phyloP scores from a whole-genome alignment of 2,113 vertebrate genomes.

The Ellobius talpinus region DNA sequence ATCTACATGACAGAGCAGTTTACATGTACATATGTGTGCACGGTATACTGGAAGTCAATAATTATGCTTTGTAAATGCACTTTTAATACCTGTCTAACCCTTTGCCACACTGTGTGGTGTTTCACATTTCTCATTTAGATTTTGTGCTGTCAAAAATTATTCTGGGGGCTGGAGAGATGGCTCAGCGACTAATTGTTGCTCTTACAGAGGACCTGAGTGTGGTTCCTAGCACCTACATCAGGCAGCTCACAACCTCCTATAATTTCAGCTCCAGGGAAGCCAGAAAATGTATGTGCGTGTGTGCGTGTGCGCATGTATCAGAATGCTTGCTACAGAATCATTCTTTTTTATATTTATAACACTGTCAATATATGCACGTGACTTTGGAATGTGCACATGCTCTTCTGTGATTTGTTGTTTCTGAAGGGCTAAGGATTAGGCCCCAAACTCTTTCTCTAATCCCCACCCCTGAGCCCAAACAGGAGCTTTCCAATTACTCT shows the following conservation, averaged over 20 bases:
- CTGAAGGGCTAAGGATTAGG: neutral
- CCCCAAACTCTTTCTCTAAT: neutral
- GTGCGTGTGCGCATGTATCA: neutral
- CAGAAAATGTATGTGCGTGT: neutral
- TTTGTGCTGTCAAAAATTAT: conserved; percentile 37
- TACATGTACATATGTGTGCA: neutral
- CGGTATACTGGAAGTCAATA: neutral
- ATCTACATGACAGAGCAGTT: neutral
- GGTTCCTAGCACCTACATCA: neutral
- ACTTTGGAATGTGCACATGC: neutral
- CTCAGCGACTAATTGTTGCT: neutral
- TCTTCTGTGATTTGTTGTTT: neutral
- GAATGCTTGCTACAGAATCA: neutral
- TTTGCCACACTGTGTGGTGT: neutral
- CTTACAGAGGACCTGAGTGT: neutral
- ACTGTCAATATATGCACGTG: neutral
- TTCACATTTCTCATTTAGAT: neutral
- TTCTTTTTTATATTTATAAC: neutral
- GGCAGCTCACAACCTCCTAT: neutral
- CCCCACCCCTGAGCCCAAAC: neutral
- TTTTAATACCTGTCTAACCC: neutral
- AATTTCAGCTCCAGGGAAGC: neutral
- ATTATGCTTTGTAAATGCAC: neutral
- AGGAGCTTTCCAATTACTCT: neutral
- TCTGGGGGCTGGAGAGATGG: neutral